Percentiles rank a stretch among this genome's conserved stretches.
Conservation (phyloP, 2,113 vertebrate species). For the Gadus macrocephalus region DNA sequence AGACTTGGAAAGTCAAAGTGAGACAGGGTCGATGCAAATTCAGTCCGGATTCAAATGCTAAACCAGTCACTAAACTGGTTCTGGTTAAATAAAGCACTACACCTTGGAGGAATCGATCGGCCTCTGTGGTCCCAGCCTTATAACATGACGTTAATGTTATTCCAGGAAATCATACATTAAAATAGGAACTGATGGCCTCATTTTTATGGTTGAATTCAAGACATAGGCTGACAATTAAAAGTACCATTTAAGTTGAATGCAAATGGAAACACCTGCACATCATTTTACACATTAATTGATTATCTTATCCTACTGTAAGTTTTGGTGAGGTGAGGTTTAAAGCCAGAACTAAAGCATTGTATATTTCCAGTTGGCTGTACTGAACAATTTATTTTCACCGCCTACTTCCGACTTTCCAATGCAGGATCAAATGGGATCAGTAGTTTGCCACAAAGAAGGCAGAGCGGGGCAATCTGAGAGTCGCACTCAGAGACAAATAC, state of each 20-base stretch:
- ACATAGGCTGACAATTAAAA: too few species aligned
- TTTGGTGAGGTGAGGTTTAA: too few species aligned
- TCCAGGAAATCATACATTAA: too few species aligned
- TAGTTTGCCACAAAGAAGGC: constrained; percentile 71
- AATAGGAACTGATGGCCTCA: too few species aligned
- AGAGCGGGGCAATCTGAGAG: constrained; percentile 67
- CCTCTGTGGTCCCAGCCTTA: not conserved
- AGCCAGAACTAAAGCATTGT: not conserved
- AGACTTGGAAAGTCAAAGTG: not conserved
- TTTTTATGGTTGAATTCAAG: too few species aligned
- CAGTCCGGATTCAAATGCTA: not conserved
- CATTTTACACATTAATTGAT: too few species aligned
- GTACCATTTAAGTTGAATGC: too few species aligned
- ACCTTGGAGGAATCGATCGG: not conserved
- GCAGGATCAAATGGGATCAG: constrained; percentile 73
- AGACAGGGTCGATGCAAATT: not conserved
- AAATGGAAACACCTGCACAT: too few species aligned
- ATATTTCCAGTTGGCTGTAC: not conserved
- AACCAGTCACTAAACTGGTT: too few species aligned
- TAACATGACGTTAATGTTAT: not conserved
- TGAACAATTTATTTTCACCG: not conserved
- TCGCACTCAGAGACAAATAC: constrained; percentile 71
- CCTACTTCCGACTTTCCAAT: constrained; percentile 2
- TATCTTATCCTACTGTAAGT: too few species aligned
- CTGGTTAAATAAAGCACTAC: too few species aligned